Conservation (phyloP, 2,797 vertebrate species). For the Tenualosa ilisha region DNA sequence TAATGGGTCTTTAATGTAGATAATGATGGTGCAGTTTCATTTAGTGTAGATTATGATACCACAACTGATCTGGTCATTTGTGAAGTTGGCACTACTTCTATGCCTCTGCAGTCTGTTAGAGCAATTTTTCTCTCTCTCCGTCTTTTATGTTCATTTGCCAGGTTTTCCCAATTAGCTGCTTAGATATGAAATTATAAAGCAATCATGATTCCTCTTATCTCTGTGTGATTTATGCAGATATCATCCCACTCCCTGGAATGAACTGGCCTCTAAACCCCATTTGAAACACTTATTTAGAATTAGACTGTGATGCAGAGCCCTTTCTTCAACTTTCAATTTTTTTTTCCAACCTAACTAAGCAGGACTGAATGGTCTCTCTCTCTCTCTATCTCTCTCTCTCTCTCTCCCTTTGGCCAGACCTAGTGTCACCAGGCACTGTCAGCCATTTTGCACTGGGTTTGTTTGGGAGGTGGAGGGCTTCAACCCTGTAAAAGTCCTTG, state of each 20-base stretch:
- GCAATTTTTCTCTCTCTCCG: slow-evolving; percentile 41
- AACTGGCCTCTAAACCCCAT: neutral
- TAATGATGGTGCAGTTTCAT: slow-evolving; percentile 47
- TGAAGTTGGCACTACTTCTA: slow-evolving; percentile 64
- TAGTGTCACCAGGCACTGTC: neutral
- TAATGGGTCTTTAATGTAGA: slow-evolving; percentile 64
- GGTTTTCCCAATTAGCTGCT: slow-evolving; percentile 11
- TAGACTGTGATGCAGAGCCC: neutral
- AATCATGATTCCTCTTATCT: neutral
- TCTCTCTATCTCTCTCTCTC: too few species aligned
- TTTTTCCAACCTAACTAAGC: too few species aligned
- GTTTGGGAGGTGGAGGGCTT: neutral
- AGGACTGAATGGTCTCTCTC: neutral
- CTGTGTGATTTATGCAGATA: slow-evolving; percentile 20
- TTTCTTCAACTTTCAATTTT: neutral
- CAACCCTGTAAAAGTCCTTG: slow-evolving; percentile 39
- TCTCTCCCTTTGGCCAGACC: neutral
- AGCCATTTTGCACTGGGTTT: neutral
- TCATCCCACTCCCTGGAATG: neutral
- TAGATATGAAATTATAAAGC: slow-evolving; percentile 11
- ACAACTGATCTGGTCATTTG: slow-evolving; percentile 61
- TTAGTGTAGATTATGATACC: slow-evolving; percentile 66
- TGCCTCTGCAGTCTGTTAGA: slow-evolving; percentile 53
- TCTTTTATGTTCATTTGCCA: slow-evolving; percentile 15
- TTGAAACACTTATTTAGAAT: neutral